Base-by-base conservation (phyloP, 92 coral and sea anemone species). In the Porites lobata region DNA sequence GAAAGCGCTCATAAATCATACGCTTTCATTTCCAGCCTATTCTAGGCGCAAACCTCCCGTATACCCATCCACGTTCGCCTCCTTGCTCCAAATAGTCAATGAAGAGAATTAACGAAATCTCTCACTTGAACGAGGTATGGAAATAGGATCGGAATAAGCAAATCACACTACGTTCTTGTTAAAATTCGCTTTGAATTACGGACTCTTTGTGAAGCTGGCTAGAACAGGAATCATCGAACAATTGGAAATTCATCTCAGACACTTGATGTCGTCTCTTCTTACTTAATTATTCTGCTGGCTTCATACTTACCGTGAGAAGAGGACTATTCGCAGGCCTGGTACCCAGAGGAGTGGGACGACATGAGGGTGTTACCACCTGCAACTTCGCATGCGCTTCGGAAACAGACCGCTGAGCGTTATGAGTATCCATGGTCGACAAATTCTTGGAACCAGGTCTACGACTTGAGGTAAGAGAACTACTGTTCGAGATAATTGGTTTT, bases 291-390 rank as follows among this genome's bases (percentile, higher is more conserved):
- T 56, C 11, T 1, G 61, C 81, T 54, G 26, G 7, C 1, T 67
- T 26, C 4, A 68, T 3, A 18, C 84, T 85, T 85, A 85, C 89
- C 84, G 84, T 47, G 77, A 85, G 89, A 15, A 85, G 83, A 11
- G 84, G 89, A 59, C 84, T 85, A 22, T 77, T 67, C 69, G 80
- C 65, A 57, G 91, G 85, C 38, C 63, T 79, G 81, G 69, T 57
- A 57, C 62, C 75, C 15, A 66, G 64, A 69, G 15, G 50, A 50
- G 22, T 58, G n/a, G 73, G 80, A 13, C 75, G 79, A 63, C 81
- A 74, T 5, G 81, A 73, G 20, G 91, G 74, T n/a, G 80, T 71
- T 1, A 77, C 84, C 53, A 87, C 75, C 29, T 87, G 79, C 75
- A 65, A 24, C 80, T 84, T 73, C 54, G 81, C 73, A 63, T 84